phyloP scores from a whole-genome alignment of 2,888 invertebrate genomes.

The Macrosiphum euphorbiae region DNA sequence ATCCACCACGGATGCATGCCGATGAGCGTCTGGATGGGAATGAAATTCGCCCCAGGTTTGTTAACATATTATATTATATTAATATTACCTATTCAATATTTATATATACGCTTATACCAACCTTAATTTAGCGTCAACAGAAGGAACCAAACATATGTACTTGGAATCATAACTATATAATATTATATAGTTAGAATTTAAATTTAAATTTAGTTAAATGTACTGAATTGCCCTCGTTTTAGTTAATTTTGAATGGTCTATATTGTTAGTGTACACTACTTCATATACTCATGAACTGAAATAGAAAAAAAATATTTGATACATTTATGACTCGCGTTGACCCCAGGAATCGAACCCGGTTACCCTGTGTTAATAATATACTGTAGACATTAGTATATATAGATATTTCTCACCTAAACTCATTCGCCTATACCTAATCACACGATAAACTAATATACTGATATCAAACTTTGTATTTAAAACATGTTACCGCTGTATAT shows the following conservation, averaged over 20 bases:
- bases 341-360: neutral
- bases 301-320: neutral
- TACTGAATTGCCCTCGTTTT: neutral
- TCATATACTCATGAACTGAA: too few species aligned
- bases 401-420: neutral
- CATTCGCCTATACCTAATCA: neutral
- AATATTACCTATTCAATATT: neutral
- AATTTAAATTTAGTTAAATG: neutral
- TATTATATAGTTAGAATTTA: neutral
- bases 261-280: too few species aligned
- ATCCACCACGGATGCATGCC: constrained; percentile 98
- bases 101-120: neutral
- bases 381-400: neutral
- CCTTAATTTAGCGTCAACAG: neutral
- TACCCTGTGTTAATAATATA: neutral
- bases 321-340: neutral
- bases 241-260: too few species aligned
- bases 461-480: too few species aligned
- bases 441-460: too few species aligned
- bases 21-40: constrained; percentile 94
- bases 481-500: too few species aligned
- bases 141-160: neutral
- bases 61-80: neutral
- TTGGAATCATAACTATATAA: too few species aligned
- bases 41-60: constrained; percentile 92